Base-by-base conservation (phyloP, 2,888 invertebrate genomes). In the Hylaea fasciaria region DNA sequence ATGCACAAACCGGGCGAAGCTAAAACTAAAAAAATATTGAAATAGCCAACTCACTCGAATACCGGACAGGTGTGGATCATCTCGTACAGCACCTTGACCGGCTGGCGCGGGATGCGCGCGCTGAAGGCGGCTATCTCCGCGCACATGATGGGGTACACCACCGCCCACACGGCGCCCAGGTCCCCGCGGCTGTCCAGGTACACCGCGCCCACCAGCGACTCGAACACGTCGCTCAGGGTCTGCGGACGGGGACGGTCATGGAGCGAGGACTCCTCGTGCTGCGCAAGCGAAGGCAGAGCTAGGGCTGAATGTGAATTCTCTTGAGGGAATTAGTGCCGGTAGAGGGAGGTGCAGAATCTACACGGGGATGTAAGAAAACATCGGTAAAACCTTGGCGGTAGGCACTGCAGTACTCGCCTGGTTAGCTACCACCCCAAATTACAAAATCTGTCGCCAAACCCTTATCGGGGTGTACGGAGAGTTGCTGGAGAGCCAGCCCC, bases 181-280 rank as follows among this genome's bases (percentile, higher is more conserved):
- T 95, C 91, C 76, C 96, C 96, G 28, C 94, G 95, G 73, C 94
- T 94, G 86, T 99, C 99, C 45, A 99, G 86, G 85, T 94, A 98
- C n/a, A 98, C 94, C 0, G 98, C 99, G 0, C 98, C 99, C 17
- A 96, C 95, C 0, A 98, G 77, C 0, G 99, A 96, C 86, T 99
- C 99, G 83, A 98, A 97, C 40, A 99, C 91, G 86, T 99, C 99
- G 11, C 99, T 98, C 32, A 99, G 93, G 0, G 95, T 95, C 91
- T 97, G 96, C 8, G 52, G n/a, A 16, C 9, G 17, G n/a, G 35
- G 5, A 8, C n/a, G n/a, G n/a, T n/a, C n/a, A n/a, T n/a, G n/a
- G n/a, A n/a, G n/a, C n/a, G n/a, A n/a, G n/a, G n/a, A n/a, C n/a
- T n/a, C n/a, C n/a, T n/a, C n/a, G n/a, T n/a, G n/a, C n/a, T n/a